Evolutionary conservation across 2,113 vertebrate species (phyloP), one percentile per base, ranked within the genome.

Genomic region (Hippocampus comes): DNA sequence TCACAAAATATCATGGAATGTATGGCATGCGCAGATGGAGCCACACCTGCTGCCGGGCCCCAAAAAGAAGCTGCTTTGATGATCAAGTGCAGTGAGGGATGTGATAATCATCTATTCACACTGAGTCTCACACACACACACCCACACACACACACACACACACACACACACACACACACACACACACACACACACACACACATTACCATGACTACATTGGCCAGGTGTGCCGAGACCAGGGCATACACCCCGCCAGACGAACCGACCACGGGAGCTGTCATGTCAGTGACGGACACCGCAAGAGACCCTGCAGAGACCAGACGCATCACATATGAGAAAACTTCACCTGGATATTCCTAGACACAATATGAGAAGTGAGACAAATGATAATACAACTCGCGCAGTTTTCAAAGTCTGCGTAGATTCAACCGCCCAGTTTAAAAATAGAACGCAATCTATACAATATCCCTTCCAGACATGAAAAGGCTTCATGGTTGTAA

Each of bases 211-310:
- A 98, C 97, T 23, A 99, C 95, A 74, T 98, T 99, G 84, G 97
- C 97, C 79, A 99, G 90, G 86, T 99, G 97, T 73, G 97, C 97
- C 1, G 97, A 98, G 82, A 98, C 94, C 12, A 99, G 94, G 0
- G 97, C 97, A 5, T 98, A 99, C 9, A 98, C 96, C 1, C 97
- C 97, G 77, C 96, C 97, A 5, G 97, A 99, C 38, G 97, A 98
- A 15, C 97, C 97, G 30, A 98, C 95, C 55, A 96, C 95, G 0
- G 97, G 97, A 0, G 97, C 97, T 0, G 95, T 97, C 97, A 98
- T 98, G 81, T 99, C 97, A 12, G 95, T 94, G 85, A 98, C 95
- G 2, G 97, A 99, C 73, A 96, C 96, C 0, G 95, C 95, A 88
- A 98, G 85, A 63, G 97, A 99, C 53, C 97, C 97, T 99, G 90